Evolutionary conservation across 2,888 invertebrate species (phyloP).

Genomic region (Meghimatium bilineatum): DNA sequence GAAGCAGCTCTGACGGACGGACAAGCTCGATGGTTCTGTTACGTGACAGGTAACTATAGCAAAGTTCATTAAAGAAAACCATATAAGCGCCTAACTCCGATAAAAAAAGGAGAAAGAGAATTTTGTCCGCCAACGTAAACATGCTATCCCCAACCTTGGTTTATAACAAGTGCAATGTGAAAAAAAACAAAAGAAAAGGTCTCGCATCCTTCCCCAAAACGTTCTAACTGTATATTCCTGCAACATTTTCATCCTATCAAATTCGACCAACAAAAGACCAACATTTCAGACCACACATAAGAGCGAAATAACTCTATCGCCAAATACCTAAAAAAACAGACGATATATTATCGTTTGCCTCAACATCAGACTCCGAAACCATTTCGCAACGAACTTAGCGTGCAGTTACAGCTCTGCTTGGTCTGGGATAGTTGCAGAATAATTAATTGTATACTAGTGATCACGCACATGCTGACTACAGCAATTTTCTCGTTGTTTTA

Average conservation of each 20-base stretch:
- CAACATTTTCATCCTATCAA: neutral
- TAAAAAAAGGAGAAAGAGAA: too few relatives aligned
- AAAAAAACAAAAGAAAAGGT: neutral
- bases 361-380: neutral
- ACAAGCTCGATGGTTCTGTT: too few relatives aligned
- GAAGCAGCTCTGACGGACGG: too few relatives aligned
- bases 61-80: too few relatives aligned
- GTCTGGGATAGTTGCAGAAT: neutral
- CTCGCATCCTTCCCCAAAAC: neutral
- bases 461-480: neutral
- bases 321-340: neutral
- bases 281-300: neutral
- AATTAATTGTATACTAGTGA: neutral
- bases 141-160: too few relatives aligned
- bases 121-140: too few relatives aligned
- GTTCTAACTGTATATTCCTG: neutral
- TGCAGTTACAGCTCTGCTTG: neutral
- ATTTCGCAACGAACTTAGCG: neutral
- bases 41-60: too few relatives aligned
- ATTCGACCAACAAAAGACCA: neutral
- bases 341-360: neutral
- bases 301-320: neutral
- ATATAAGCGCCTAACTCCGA: too few relatives aligned
- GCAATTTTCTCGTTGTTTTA: slow-evolving; percentile 23
- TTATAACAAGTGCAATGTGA: neutral